Evolutionary conservation across 2,113 vertebrate species (phyloP).

Genomic region (Sinocyclocheilus anshuiensis): DNA sequence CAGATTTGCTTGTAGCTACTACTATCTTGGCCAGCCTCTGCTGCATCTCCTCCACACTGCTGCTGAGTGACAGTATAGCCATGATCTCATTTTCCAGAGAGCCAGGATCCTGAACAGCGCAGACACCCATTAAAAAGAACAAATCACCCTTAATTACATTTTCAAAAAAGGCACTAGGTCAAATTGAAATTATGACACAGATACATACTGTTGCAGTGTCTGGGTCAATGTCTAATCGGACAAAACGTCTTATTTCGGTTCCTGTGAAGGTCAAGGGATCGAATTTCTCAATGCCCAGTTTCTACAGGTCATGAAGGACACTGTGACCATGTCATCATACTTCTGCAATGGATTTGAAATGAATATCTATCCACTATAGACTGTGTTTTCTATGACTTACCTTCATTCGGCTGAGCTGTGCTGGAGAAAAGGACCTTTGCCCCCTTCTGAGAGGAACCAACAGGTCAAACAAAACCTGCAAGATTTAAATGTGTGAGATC

Average conservation of each 20-base stretch:
- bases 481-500: neutral
- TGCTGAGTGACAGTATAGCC: constrained; percentile 83
- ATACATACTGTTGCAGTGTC: constrained; percentile 74
- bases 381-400: constrained; percentile 58
- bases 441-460: constrained; percentile 80
- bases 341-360: neutral
- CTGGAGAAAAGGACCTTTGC: constrained; percentile 77
- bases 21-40: constrained; percentile 81
- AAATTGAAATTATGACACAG: neutral
- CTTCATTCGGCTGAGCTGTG: constrained; percentile 80
- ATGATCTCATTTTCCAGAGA: constrained; percentile 86
- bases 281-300: constrained; percentile 82
- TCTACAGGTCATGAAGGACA: constrained; percentile 67
- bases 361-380: neutral
- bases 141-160: neutral
- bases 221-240: constrained; percentile 83
- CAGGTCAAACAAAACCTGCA: constrained; percentile 79
- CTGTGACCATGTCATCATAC: neutral
- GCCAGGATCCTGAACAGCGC: constrained; percentile 33
- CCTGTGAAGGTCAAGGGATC: constrained; percentile 71
- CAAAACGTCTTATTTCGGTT: constrained; percentile 80
- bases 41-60: constrained; percentile 80
- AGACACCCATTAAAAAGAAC: neutral
- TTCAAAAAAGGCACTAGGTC: neutral
- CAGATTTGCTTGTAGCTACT: constrained; percentile 81